Evolutionary conservation across 2,113 vertebrate genomes (phyloP).

Genomic region (Tetraodon nigroviridis): DNA sequence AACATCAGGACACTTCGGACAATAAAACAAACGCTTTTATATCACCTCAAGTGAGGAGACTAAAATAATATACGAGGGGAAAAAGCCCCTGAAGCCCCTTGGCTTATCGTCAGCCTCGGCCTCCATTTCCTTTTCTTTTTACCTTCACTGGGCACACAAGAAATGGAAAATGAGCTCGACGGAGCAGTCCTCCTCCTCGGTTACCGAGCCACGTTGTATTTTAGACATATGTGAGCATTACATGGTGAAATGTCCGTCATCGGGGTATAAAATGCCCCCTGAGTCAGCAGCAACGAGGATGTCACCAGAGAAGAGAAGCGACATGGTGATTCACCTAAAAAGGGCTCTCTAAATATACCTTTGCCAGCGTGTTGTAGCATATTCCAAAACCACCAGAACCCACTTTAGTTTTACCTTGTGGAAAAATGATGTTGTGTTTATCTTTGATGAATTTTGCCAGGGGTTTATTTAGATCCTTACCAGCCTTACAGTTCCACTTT

Average conservation of each 20-base stretch:
- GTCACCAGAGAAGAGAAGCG: constrained; percentile 19
- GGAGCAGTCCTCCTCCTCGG: not conserved
- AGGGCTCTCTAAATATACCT: constrained; percentile 1
- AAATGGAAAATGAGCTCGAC: constrained; percentile 31
- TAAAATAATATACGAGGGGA: not conserved
- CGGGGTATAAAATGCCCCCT: not conserved
- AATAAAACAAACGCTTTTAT: not conserved
- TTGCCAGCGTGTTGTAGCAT: not conserved
- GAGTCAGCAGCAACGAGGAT: constrained; percentile 7
- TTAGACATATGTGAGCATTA: not conserved
- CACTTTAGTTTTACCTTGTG: too few relatives aligned
- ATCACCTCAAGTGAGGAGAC: not conserved
- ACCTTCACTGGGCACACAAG: constrained; percentile 25
- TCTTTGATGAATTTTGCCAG: too few relatives aligned
- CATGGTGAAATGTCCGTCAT: not conserved
- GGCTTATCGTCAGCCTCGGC: constrained; percentile 33
- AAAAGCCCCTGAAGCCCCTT: constrained; percentile 1
- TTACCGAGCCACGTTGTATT: not conserved
- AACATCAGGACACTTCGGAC: not conserved
- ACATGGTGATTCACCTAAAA: constrained; percentile 17
- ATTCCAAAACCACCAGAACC: not conserved
- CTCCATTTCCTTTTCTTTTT: constrained; percentile 59
- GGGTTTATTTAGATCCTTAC: too few relatives aligned
- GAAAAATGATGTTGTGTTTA: too few relatives aligned
- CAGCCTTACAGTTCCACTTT: too few relatives aligned